A percentile compares a stretch with the other conserved stretches of the same genome.
Conservation (phyloP, 1,140 invertebrate genomes). For the Dermatophagoides farinae region DNA sequence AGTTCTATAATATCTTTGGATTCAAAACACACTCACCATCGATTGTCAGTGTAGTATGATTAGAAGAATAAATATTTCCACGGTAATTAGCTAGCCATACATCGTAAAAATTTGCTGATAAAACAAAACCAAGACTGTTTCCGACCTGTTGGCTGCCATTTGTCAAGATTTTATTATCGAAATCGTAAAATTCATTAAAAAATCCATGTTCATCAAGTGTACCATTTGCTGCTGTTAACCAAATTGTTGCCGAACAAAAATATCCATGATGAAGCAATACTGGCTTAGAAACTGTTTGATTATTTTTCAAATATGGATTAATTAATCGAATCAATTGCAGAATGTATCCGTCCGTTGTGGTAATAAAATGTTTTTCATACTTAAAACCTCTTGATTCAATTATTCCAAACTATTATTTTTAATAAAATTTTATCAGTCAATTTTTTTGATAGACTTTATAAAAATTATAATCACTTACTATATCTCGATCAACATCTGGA, state of each 20-base stretch:
- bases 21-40: not conserved
- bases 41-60: not conserved
- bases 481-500: too few relatives aligned
- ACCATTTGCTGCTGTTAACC: slow-evolving; percentile 31
- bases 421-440: too few relatives aligned
- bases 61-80: slow-evolving; percentile 22
- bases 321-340: slow-evolving; percentile 2
- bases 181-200: not conserved
- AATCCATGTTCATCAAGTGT: not conserved
- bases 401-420: not conserved
- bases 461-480: too few relatives aligned
- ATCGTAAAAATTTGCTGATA: slow-evolving; percentile 25
- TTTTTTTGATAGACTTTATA: too few relatives aligned
- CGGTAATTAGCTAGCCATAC: slow-evolving; percentile 25
- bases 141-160: not conserved
- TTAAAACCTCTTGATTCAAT: slow-evolving; percentile 15
- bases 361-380: slow-evolving; percentile 2
- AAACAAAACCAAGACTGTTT: slow-evolving; percentile 12
- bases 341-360: not conserved
- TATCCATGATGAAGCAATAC: slow-evolving; percentile 53
- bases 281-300: slow-evolving; percentile 14
- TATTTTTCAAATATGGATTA: slow-evolving; percentile 1
- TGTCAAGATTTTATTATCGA: not conserved
- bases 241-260: slow-evolving; percentile 48
- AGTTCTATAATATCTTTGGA: not conserved